Evolutionary conservation across 53 echinoderm and acorn worm genomes (phyloP), one percentile per base, ranked within the genome.

Genomic region (Glandiceps talaboti): DNA sequence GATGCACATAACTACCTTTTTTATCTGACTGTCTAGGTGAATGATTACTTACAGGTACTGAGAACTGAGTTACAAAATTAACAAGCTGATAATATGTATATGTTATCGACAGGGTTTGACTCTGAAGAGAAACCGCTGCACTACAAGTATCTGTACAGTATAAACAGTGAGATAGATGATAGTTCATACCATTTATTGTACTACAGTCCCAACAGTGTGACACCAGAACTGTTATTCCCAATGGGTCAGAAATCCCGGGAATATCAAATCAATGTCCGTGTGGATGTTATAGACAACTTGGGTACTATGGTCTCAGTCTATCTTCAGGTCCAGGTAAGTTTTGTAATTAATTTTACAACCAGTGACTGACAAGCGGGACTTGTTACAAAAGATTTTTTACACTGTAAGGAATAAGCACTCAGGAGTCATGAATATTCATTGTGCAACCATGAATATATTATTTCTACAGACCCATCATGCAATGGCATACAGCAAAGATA

Each of bases 191-290:
- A 81, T 27, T 32, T 92, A 29, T 82, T 92, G 0, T 92, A 86
- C 80, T 82, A 86, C 81, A 89, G 89, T 64, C 92, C 92, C 0
- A 89, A 87, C 33, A 83, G 92, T 25, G 33, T 73, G 31, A 89
- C 82, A 26, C 79, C 86, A 28, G 84, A 78, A 31, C 30, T 86
- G 0, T 84, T 82, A 1, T 77, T 92, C 1, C 91, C 92, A 27
- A 76, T 80, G 74, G 89, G 92, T 27, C 25, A 74, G n/a, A 81
- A 73, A 30, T 74, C 77, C 29, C 73, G 74, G 32, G 74, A 75
- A 29, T 77, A 92, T 79, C 79, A 80, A 14, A 77, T 92, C n/a
- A 82, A 89, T 64, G 33, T 92, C 0, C 80, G 77, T 27, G 81
- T 92, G 29, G 82, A 89, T 28, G 92, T 92, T 14, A 92, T 25